These are phyloP conservation scores for Noctua janthina DNA, from an alignment of 2,888 invertebrate species.

Conservation along the genomic window DNA sequence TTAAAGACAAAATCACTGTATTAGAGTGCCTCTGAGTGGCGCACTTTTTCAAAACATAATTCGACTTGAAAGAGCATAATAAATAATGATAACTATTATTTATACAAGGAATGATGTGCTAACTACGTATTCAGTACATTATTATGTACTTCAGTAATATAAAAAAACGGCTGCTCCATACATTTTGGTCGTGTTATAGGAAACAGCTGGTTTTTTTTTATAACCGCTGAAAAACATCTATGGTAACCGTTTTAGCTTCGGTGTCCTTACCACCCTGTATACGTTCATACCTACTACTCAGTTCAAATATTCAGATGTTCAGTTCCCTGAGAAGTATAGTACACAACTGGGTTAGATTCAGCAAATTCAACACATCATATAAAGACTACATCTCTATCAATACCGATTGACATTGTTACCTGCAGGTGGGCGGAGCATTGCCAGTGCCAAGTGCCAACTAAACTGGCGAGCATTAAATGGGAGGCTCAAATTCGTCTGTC, in stretches of 20 bases:
- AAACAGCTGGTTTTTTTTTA: no score
- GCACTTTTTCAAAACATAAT: slow-evolving; percentile 31
- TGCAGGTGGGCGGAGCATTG: slow-evolving; percentile 75
- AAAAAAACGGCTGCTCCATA: no score
- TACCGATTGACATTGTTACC: slow-evolving; percentile 45
- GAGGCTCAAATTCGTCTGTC: slow-evolving; percentile 77
- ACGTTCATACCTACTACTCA: background rate
- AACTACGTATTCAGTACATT: no score
- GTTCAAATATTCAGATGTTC: background rate
- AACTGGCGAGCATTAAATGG: slow-evolving; percentile 80
- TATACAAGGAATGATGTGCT: no score
- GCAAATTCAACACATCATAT: background rate
- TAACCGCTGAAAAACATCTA: no score
- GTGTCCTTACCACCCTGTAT: no score
- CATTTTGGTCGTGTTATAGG: no score
- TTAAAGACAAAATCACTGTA: background rate
- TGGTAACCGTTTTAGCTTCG: no score
- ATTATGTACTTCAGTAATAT: no score
- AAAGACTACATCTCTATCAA: slow-evolving; percentile 67
- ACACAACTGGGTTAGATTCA: background rate
- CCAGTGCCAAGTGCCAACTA: slow-evolving; percentile 77
- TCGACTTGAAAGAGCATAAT: slow-evolving; percentile 42
- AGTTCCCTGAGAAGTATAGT: background rate
- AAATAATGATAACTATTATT: background rate
- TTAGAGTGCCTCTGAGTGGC: background rate